phyloP scores from a whole-genome alignment of 1,140 invertebrate species.

The Lysiphlebus fabarum region DNA sequence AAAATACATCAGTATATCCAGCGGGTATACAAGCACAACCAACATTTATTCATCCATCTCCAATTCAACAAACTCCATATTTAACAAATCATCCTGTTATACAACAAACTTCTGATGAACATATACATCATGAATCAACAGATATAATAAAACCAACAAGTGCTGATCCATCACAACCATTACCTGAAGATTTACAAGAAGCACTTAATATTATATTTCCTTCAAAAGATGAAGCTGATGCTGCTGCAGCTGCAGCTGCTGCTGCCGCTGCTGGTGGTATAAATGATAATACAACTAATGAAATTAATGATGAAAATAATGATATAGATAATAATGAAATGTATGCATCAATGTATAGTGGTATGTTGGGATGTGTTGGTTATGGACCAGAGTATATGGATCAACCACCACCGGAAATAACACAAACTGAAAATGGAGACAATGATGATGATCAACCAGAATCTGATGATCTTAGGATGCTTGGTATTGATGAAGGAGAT shows the following conservation, averaged over 20 bases:
- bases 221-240: constrained; percentile 23
- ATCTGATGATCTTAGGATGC: constrained; percentile 52
- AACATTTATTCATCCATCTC: constrained; percentile 17
- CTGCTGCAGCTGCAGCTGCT: constrained; percentile 14
- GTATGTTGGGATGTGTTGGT: constrained; percentile 48
- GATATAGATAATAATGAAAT: constrained; percentile 43
- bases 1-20: constrained; percentile 10
- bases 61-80: constrained; percentile 17
- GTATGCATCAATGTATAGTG: constrained; percentile 51
- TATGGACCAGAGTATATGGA: constrained; percentile 53
- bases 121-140: constrained; percentile 27
- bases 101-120: constrained; percentile 29
- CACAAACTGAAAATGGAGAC: constrained; percentile 47
- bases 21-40: constrained; percentile 12
- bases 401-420: constrained; percentile 52
- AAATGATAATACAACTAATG: constrained; percentile 30
- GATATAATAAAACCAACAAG: constrained; percentile 39
- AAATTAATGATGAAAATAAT: constrained; percentile 16
- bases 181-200: constrained; percentile 67
- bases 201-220: constrained; percentile 72
- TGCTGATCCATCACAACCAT: constrained; percentile 38
- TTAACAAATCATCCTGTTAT: constrained; percentile 44
- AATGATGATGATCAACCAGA: constrained; percentile 47
- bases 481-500: constrained; percentile 55
- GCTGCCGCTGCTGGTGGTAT: constrained; percentile 39